A percentile compares a stretch with the other conserved stretches of the same genome.
These are phyloP conservation scores for Agrotis puta DNA, from an alignment of 2,888 invertebrate genomes.

Conservation along the genomic window DNA sequence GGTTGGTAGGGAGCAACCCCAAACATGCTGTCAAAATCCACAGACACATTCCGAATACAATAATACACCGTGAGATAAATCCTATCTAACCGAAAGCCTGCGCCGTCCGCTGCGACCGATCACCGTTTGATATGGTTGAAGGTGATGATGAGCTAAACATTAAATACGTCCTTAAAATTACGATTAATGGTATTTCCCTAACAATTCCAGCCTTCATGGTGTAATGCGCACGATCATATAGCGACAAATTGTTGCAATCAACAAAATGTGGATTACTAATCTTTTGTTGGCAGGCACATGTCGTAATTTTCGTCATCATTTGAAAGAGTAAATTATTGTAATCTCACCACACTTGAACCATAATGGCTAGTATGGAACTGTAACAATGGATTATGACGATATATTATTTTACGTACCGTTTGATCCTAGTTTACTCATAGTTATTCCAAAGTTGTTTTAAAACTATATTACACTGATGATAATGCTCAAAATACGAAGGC, in stretches of 20 bases:
- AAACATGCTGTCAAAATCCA: slow-evolving; percentile 89
- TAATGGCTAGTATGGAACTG: slow-evolving; percentile 49
- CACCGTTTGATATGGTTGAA: slow-evolving; percentile 68
- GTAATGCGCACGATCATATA: slow-evolving; percentile 82
- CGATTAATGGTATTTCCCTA: slow-evolving; percentile 87
- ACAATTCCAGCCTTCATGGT: slow-evolving; percentile 89
- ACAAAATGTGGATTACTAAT: slow-evolving; percentile 85
- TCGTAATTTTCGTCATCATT: slow-evolving; percentile 74
- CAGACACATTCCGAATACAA: slow-evolving; percentile 80
- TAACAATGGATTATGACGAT: slow-evolving; percentile 47
- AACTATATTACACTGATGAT: not conserved
- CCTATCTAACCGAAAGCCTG: not conserved
- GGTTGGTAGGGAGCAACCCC: slow-evolving; percentile 82
- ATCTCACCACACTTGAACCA: slow-evolving; percentile 64
- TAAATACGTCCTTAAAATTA: slow-evolving; percentile 85
- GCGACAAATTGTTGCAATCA: slow-evolving; percentile 89
- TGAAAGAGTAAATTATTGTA: slow-evolving; percentile 69
- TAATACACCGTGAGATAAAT: slow-evolving; percentile 28
- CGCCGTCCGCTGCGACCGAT: slow-evolving; percentile 56
- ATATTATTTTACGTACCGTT: slow-evolving; percentile 9
- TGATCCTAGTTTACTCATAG: slow-evolving; percentile 1
- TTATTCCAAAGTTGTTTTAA: slow-evolving; percentile 8
- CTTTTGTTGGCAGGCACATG: slow-evolving; percentile 73
- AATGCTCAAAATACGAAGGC: not conserved
- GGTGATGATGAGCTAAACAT: slow-evolving; percentile 77